Base-by-base conservation (phyloP, 2,888 invertebrate genomes). In the Margaritifera margaritifera region DNA sequence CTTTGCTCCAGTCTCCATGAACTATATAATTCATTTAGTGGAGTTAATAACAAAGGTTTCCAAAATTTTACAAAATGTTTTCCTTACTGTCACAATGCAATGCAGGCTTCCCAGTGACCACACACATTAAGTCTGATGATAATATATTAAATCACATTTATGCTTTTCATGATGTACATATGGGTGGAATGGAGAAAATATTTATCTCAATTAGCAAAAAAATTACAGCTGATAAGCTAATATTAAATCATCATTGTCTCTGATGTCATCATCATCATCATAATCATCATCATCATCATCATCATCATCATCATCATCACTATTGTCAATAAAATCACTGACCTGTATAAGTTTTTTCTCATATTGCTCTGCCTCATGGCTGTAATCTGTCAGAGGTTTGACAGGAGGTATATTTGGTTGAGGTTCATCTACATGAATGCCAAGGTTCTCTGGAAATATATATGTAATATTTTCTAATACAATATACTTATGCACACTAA, bases 271-370 rank as follows among this genome's bases (percentile, higher is more conserved):
- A 57, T 6, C 15, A 0, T 57, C 27, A 24, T 11, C 22, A 8
- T 57, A 2, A 4, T 19, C 2, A 25, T 57, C 18, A 50, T 42
- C 42, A 20, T 24, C 22, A n/a, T 25, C 15, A 57, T 6, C 15
- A 0, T 57, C 27, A 24, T 11, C 22, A 8, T 57, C 6, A 4
- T 19, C 2, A 25, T 57, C 18, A 50, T 42, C 42, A 42, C 42
- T 42, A 42, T 15, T 42, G 42, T 42, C 15, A 22, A 31, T 51
- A 25, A 50, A 50, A 25, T 57, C 19, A 50, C 74, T 31, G 69
- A 90, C 91, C 88, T 91, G 96, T 67, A 96, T 94, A 61, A 96
- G 91, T 91, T 96, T 96, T 83, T 92, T 93, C 90, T 96, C 95
- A 90, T 95, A 96, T 78, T 95, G 93, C 82, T 92, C 93, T 25